Percentiles rank a stretch among this genome's conserved stretches.
Evolutionary conservation across 2,888 invertebrate species (phyloP).

Genomic region (Pristionchus entomophagus): DNA sequence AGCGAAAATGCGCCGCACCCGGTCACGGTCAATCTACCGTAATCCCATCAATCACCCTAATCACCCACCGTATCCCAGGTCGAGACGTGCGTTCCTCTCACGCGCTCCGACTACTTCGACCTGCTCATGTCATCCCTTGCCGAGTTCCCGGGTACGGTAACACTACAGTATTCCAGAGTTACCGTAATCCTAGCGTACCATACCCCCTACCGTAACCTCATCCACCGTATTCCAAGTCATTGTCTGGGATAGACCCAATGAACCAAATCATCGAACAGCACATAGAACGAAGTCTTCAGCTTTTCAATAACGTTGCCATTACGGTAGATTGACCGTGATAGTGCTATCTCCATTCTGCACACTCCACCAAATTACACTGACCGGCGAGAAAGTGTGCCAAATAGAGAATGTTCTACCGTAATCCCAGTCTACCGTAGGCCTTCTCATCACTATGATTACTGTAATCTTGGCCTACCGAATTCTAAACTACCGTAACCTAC

Average conservation of each 20-base stretch:
- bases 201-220: neutral
- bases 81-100: conserved; percentile 80
- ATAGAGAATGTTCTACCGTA: no score
- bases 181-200: neutral
- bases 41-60: neutral
- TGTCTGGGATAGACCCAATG: neutral
- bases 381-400: no score
- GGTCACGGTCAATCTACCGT: neutral
- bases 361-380: no score
- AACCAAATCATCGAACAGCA: no score
- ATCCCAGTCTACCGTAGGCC: neutral
- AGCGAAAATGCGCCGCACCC: no score
- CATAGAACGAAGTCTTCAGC: no score
- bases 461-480: neutral
- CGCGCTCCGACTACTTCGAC: conserved; percentile 91
- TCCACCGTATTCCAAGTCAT: neutral
- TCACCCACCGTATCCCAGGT: no score
- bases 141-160: conserved; percentile 87
- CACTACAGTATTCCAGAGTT: neutral
- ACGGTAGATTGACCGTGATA: no score
- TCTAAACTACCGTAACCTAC: neutral
- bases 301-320: no score
- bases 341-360: no score
- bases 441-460: no score
- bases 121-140: conserved; percentile 93